Evolutionary conservation across 2,888 invertebrate genomes (phyloP).

Genomic region (Slavum lentiscoides): DNA sequence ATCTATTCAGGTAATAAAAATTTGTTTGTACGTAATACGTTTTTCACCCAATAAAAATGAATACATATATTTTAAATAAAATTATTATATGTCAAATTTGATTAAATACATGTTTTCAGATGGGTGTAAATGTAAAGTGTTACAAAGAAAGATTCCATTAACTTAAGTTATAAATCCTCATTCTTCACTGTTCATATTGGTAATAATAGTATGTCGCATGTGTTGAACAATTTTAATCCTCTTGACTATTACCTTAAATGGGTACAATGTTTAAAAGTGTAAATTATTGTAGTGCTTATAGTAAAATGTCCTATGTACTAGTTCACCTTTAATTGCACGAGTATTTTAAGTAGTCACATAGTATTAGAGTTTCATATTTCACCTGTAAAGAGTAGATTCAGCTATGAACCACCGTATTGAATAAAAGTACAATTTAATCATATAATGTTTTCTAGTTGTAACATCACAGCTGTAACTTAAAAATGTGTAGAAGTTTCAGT

Average conservation of each 20-base stretch:
- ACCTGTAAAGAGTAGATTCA: too few species aligned
- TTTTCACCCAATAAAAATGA: neutral
- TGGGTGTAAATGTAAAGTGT: conserved; percentile 49
- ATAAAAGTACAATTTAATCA: too few species aligned
- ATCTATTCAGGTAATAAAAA: conserved; percentile 57
- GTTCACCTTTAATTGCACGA: conserved; percentile 21
- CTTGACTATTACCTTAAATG: conserved; percentile 13
- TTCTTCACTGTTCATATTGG: conserved; percentile 47
- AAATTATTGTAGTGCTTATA: conserved; percentile 16
- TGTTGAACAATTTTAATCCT: neutral
- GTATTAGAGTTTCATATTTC: neutral
- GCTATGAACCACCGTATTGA: too few species aligned
- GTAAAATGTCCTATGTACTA: neutral
- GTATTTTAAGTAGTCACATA: neutral
- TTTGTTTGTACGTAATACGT: neutral
- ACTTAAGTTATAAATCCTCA: conserved; percentile 23
- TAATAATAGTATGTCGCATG: conserved; percentile 32
- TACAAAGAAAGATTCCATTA: conserved; percentile 52
- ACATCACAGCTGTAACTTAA: too few species aligned
- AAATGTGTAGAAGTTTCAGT: too few species aligned
- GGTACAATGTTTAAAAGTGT: neutral
- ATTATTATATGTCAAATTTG: conserved; percentile 11
- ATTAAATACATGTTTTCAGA: conserved; percentile 46
- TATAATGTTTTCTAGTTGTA: too few species aligned
- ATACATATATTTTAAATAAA: neutral